Evolutionary conservation across 2,888 invertebrate species (phyloP), one percentile per base, ranked within the genome.

Genomic region (Sinelater perroti): DNA sequence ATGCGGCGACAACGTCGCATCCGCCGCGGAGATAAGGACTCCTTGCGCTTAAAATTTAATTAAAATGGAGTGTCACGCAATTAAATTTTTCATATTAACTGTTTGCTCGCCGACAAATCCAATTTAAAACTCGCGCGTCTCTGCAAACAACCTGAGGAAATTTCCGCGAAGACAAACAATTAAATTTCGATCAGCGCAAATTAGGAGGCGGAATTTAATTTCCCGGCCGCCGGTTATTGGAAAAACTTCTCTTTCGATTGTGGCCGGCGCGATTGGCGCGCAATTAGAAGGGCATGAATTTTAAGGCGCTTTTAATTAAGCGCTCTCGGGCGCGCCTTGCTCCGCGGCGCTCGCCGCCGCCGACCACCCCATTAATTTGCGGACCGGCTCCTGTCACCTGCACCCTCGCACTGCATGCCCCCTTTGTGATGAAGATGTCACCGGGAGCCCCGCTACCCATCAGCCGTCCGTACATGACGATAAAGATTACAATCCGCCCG

Each of bases 341-440:
- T n/a, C n/a, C n/a, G n/a, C n/a, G n/a, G n/a, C n/a, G n/a, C n/a
- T 31, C 51, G 51, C 42, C 28, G 31, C 30, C 38, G 54, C 40
- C 28, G 38, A 54, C 55, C 28, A 26, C 8, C 55, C 46, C 55
- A 55, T 54, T 60, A 60, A 49, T 59, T 54, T 47, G 44, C 47
- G 54, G 44, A 45, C 35, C 45, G 8, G 30, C 38, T 38, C 40
- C 58, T 50, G 54, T 57, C 61, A 60, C 62, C 60, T 57, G 49
- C 60, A 52, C 60, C 59, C 59, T 45, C 52, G 30, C 45, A 17
- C 46, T 46, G 33, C 18, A 20, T 13, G 35, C 36, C 59, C 51
- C 60, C 49, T 59, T 55, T 62, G 54, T 64, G 57, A 62, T 58
- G 57, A 57, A 64, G 64, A 62, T 62, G 62, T 64, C 55, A 62